Percentiles rank a stretch among this genome's conserved stretches.
These are phyloP conservation scores for Mastomys natalensis DNA, from an alignment of 2,113 vertebrate genomes.

Conservation along the genomic window DNA sequence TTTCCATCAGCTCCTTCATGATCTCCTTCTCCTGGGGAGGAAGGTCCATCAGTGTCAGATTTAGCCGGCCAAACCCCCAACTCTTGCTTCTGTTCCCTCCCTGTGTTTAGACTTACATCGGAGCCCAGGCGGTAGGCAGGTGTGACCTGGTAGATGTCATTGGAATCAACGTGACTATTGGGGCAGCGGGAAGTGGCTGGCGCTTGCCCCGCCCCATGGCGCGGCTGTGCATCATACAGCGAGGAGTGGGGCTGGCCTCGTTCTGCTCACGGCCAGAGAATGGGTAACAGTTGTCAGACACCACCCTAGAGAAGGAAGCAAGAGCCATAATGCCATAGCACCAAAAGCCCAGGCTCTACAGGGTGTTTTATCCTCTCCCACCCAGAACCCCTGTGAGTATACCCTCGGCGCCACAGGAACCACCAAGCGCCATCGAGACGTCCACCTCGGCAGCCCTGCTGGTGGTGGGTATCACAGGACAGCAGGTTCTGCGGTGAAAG, in stretches of 20 bases:
- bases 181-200: slow-evolving; percentile 95
- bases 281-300: slow-evolving; percentile 96
- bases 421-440: slow-evolving; percentile 96
- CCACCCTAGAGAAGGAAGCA: slow-evolving; percentile 87
- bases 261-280: slow-evolving; percentile 86
- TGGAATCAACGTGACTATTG: slow-evolving; percentile 89
- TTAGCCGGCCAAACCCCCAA: background rate
- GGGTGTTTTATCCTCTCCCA: background rate
- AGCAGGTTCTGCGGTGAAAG: slow-evolving; percentile 97
- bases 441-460: slow-evolving; percentile 94
- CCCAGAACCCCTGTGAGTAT: slow-evolving; percentile 35
- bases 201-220: slow-evolving; percentile 94
- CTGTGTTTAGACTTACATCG: slow-evolving; percentile 87
- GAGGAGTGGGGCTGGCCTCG: slow-evolving; percentile 76
- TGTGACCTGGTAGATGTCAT: slow-evolving; percentile 98
- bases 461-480: slow-evolving; percentile 95
- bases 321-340: accelerated
- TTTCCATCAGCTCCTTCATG: slow-evolving; percentile 98
- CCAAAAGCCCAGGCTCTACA: background rate
- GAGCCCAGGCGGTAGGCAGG: slow-evolving; percentile 96
- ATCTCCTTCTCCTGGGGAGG: slow-evolving; percentile 94
- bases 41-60: background rate
- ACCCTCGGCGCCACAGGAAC: slow-evolving; percentile 95
- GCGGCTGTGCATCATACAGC: slow-evolving; percentile 98
- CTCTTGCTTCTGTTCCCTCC: background rate